A percentile compares a stretch with the other conserved stretches of the same genome.
These are phyloP conservation scores for Dreissena polymorpha DNA, from an alignment of 1,140 invertebrate species.

Conservation along the genomic window DNA sequence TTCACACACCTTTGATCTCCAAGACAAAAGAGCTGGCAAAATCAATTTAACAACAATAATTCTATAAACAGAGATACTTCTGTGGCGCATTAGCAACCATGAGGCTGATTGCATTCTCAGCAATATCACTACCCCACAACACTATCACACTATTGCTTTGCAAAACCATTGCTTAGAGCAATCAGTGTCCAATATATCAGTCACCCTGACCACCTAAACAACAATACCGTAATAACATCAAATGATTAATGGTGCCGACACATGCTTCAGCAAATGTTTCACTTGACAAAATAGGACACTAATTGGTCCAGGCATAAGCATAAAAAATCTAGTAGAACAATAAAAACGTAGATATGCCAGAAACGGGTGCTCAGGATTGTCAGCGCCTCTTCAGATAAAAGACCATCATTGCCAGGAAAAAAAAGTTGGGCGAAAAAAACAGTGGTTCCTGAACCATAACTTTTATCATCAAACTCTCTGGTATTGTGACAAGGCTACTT, in stretches of 20 bases:
- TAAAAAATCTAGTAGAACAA: conserved; percentile 52
- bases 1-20: too few species aligned
- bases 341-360: conserved; percentile 47
- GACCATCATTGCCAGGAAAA: not conserved
- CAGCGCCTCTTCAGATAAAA: conserved; percentile 11
- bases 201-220: not conserved
- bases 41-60: too few species aligned
- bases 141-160: too few species aligned
- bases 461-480: too few species aligned
- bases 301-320: conserved; percentile 46
- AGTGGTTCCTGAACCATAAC: not conserved
- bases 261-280: conserved; percentile 35
- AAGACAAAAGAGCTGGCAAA: too few species aligned
- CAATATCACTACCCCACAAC: too few species aligned
- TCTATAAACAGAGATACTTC: too few species aligned
- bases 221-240: conserved; percentile 23
- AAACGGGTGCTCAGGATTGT: conserved; percentile 35
- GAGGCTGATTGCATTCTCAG: too few species aligned
- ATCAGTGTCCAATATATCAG: not conserved
- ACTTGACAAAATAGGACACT: conserved; percentile 50
- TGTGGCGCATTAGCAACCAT: too few species aligned
- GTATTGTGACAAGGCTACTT: too few species aligned
- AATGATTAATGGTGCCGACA: conserved; percentile 48
- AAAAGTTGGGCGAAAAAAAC: not conserved
- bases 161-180: too few species aligned